Conservation (phyloP, 2,113 vertebrate species). For the Amia ocellicauda region DNA sequence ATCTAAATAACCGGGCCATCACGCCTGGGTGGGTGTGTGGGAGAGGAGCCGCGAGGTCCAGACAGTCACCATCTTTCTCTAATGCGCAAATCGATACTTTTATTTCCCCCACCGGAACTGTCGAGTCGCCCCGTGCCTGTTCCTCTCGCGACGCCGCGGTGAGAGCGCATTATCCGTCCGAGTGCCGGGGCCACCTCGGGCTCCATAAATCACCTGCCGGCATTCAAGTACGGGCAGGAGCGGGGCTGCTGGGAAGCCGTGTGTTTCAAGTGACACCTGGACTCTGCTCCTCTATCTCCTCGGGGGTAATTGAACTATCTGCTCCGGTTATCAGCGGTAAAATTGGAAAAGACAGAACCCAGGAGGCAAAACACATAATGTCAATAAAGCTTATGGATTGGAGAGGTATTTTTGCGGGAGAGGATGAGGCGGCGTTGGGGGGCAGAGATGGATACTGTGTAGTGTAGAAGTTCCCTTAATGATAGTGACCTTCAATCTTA, state of each 20-base stretch:
- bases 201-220: constrained; percentile 32
- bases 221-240: constrained; percentile 34
- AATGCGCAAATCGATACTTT: neutral
- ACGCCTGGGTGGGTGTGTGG: too few species aligned
- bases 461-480: neutral
- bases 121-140: constrained; percentile 12
- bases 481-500: neutral
- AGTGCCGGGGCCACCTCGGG: constrained; percentile 11
- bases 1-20: too few species aligned
- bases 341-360: constrained; percentile 7
- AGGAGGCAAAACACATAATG: neutral
- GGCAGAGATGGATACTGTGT: constrained; percentile 7
- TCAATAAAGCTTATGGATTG: constrained; percentile 1
- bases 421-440: constrained; percentile 29
- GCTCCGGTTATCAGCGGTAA: constrained; percentile 29
- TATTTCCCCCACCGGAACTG: constrained; percentile 16
- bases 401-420: constrained; percentile 9
- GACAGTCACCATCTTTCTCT: neutral
- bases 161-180: constrained; percentile 11
- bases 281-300: constrained; percentile 21
- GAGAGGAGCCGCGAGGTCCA: too few species aligned
- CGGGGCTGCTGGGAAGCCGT: constrained; percentile 20
- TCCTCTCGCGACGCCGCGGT: constrained; percentile 23
- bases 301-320: constrained; percentile 35
- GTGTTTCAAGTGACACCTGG: constrained; percentile 25